Evolutionary conservation across 2,888 invertebrate species (phyloP).

Genomic region (Andrena dorsata): DNA sequence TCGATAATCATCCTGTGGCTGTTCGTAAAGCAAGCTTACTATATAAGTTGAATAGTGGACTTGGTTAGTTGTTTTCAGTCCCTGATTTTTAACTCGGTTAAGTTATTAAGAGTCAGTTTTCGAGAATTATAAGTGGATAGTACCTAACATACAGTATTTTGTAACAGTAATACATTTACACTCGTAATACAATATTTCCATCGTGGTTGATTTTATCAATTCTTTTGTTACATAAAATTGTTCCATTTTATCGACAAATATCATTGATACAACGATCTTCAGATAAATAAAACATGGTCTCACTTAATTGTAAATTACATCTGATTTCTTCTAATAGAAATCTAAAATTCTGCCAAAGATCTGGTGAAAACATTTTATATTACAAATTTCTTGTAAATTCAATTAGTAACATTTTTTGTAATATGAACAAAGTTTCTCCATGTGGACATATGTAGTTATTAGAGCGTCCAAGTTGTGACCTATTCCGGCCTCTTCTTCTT

Average conservation of each 20-base stretch:
- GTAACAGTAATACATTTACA: background rate
- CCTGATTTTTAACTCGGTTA: conserved; percentile 62
- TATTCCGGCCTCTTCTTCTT: no score
- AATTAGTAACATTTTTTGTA: no score
- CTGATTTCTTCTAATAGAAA: no score
- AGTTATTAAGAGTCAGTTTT: conserved; percentile 38
- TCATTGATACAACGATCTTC: background rate
- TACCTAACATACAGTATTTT: background rate
- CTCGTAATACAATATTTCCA: background rate
- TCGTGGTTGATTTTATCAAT: background rate
- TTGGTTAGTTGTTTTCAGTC: conserved; percentile 40
- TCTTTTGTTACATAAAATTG: background rate
- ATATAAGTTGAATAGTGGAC: conserved; percentile 40
- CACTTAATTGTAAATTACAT: conserved; percentile 2
- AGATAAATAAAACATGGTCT: background rate
- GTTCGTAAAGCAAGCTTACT: conserved; percentile 32
- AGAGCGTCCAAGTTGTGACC: no score
- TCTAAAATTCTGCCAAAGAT: no score
- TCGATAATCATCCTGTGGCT: conserved; percentile 14
- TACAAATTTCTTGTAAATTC: no score
- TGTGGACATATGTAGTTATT: no score
- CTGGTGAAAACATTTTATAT: no score
- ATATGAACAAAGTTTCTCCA: no score
- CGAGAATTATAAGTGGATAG: conserved; percentile 41
- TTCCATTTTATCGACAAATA: background rate